phyloP scores from a whole-genome alignment of 53 echinoderm and acorn worm genomes.

The Crossaster papposus region DNA sequence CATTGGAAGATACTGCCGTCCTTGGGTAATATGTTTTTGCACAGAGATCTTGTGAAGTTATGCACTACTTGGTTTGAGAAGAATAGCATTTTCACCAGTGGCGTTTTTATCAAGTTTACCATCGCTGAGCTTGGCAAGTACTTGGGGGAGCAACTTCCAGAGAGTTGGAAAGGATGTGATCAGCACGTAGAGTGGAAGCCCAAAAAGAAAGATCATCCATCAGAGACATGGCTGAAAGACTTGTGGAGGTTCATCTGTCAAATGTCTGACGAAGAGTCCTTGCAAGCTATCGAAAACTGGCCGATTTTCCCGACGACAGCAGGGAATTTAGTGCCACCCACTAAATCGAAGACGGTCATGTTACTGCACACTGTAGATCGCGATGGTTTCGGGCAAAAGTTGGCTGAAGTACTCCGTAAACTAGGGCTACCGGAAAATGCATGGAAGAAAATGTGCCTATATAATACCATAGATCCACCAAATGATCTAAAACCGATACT shows the following conservation, averaged over 20 bases:
- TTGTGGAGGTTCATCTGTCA: conserved; percentile 56
- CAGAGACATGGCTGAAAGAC: conserved; percentile 33
- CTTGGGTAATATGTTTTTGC: conserved; percentile 28
- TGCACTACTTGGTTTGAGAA: neutral
- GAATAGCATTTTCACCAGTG: neutral
- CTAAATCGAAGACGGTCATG: conserved; percentile 26
- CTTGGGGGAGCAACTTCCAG: conserved; percentile 50
- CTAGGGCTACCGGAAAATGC: conserved; percentile 48
- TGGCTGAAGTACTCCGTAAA: conserved; percentile 20
- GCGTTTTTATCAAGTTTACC: conserved; percentile 42
- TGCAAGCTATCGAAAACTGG: conserved; percentile 37
- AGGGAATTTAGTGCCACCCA: conserved; percentile 20
- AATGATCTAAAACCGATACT: neutral
- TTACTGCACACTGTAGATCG: neutral
- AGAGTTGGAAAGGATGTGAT: conserved; percentile 3
- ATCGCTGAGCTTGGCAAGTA: conserved; percentile 30
- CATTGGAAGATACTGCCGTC: conserved; percentile 20
- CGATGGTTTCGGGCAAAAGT: neutral
- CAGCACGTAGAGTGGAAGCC: conserved; percentile 59
- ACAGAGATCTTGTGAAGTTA: neutral
- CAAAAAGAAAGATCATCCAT: conserved; percentile 23
- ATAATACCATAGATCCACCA: neutral
- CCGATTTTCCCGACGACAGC: conserved; percentile 50
- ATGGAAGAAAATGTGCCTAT: neutral
- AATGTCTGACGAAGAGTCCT: neutral